Evolutionary conservation across 2,113 vertebrate genomes (phyloP), one percentile per base, ranked within the genome.

Genomic region (Reinhardtius hippoglossoides): DNA sequence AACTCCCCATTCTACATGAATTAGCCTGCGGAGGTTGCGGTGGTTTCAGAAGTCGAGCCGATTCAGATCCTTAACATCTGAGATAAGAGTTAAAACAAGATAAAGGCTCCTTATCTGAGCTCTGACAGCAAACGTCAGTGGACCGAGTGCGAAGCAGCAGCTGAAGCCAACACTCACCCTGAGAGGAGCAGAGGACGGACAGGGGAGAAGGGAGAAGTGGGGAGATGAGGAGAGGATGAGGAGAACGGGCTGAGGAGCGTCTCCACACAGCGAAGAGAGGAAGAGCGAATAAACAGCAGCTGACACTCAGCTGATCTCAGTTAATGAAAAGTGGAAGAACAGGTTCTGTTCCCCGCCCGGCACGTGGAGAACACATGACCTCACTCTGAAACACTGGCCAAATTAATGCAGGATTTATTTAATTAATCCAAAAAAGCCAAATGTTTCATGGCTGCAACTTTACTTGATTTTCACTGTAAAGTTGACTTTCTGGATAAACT

Each of bases 281-380:
- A 63, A 74, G 46, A 71, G 37, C 74, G 76, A 48, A 75, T 70
- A 73, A 83, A 8, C 60, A 80, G 86, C 87, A 91, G 73, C 74
- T 92, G 88, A 89, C 74, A 54, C 59, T n/a, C n/a, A n/a, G n/a
- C n/a, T n/a, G n/a, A 69, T 70, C 74, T 62, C 27, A 9, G 44
- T 2, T 5, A 61, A 57, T 50, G 31, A 5, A 35, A 83, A 89
- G 92, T 81, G 65, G 90, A 74, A 77, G 69, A 93, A 92, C 92
- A 78, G 92, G 92, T 92, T 92, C 37, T 15, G 46, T 46, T 50
- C n/a, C 31, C 7, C 3, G 3, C 31, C 31, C 6, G 31, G 31
- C 56, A 75, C 71, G 37, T 48, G 56, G 66, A 71, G 31, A 31
- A 24, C 0, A 3, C 15, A 48, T 9, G 61, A 54, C 20, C 26